Evolutionary conservation across 1,140 invertebrate species (phyloP).

Genomic region (Streblospio benedicti): DNA sequence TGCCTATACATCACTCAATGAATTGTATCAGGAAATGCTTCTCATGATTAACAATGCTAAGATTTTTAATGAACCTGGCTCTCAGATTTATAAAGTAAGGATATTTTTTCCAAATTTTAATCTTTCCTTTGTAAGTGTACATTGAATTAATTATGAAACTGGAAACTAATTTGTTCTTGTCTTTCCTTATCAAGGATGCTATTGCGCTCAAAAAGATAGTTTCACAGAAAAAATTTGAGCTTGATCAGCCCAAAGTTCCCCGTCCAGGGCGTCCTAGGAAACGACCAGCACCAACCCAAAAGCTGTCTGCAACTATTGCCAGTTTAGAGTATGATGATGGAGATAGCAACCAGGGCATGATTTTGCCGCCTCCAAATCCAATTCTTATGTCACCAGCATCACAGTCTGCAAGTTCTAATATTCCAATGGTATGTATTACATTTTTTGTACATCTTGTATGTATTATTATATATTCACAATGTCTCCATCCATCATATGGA

Average conservation of each 20-base stretch:
- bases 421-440: neutral
- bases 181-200: too few species aligned
- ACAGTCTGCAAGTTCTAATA: neutral
- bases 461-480: neutral
- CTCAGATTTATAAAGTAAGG: constrained; percentile 77
- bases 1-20: constrained; percentile 64
- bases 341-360: too few species aligned
- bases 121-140: neutral
- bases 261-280: too few species aligned
- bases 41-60: constrained; percentile 93
- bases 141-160: too few species aligned
- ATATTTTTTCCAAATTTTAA: neutral
- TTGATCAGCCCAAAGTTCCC: too few species aligned
- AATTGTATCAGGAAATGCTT: constrained; percentile 83
- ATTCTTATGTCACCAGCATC: constrained; percentile 23
- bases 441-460: neutral
- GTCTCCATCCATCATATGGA: too few species aligned
- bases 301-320: too few species aligned
- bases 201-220: constrained; percentile 75
- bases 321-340: too few species aligned
- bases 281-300: too few species aligned
- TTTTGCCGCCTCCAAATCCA: constrained; percentile 53
- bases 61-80: constrained; percentile 90
- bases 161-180: too few species aligned
- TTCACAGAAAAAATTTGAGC: constrained; percentile 56